phyloP scores from a whole-genome alignment of 2,113 vertebrate species.

The Sinosuthora webbiana region DNA sequence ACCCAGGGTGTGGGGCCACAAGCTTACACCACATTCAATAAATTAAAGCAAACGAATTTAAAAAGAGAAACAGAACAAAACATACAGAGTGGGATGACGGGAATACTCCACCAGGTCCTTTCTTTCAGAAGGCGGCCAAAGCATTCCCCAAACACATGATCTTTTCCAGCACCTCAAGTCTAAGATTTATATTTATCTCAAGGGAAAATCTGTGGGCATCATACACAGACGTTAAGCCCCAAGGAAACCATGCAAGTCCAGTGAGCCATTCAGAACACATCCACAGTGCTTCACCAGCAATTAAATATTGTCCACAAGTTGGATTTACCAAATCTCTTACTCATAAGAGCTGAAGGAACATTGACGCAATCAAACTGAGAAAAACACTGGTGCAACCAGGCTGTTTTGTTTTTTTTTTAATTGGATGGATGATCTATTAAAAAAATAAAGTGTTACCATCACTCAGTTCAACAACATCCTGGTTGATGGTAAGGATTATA shows the following conservation, averaged over 20 bases:
- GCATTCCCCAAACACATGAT: fast-evolving
- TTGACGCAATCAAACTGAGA: neutral
- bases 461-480: neutral
- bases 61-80: neutral
- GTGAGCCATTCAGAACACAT: neutral
- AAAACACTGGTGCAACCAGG: neutral
- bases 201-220: neutral
- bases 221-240: neutral
- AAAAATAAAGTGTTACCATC: neutral
- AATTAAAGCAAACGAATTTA: neutral
- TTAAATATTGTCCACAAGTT: neutral
- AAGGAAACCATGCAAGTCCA: neutral
- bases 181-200: neutral
- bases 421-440: neutral
- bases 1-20: neutral
- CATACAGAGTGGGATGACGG: fast-evolving
- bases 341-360: neutral
- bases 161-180: neutral
- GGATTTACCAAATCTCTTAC: constrained; percentile 30
- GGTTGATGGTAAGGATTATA: neutral
- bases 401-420: neutral
- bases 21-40: neutral
- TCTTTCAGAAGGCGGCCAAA: neutral
- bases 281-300: neutral
- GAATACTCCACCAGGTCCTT: neutral